These are phyloP conservation scores for Champsocephalus gunnari DNA, from an alignment of 2,797 vertebrate species.

Conservation along the genomic window DNA sequence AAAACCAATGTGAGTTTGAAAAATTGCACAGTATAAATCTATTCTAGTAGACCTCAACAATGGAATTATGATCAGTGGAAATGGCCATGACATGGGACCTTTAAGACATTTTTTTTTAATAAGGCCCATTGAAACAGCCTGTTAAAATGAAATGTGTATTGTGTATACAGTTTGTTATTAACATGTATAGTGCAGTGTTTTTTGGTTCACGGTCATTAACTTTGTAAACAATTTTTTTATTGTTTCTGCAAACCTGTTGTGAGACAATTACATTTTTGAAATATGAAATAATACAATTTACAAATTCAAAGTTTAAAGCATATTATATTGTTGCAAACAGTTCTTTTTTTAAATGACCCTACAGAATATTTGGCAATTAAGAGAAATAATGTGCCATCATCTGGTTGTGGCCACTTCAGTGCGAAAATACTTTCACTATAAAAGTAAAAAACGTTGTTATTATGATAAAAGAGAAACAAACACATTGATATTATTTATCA, in stretches of 20 bases:
- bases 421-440: not conserved
- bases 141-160: slow-evolving; percentile 1
- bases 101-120: slow-evolving; percentile 2
- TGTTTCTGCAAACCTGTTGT: not conserved
- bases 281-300: not conserved
- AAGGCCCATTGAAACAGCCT: slow-evolving; percentile 9
- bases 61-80: too few relatives aligned
- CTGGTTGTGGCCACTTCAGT: not conserved
- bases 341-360: not conserved
- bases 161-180: slow-evolving; percentile 1
- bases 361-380: slow-evolving; percentile 30
- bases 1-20: too few relatives aligned
- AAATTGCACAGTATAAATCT: too few relatives aligned
- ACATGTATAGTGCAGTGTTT: not conserved
- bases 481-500: not conserved
- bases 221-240: not conserved
- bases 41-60: too few relatives aligned
- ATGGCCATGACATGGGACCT: too few relatives aligned
- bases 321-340: too few relatives aligned
- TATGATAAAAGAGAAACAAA: slow-evolving; percentile 3
- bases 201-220: not conserved
- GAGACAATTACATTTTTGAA: not conserved
- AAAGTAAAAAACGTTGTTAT: not conserved
- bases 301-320: not conserved
- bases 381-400: slow-evolving; percentile 16